Conservation (phyloP, 2,888 invertebrate genomes). For the Hetaerina titia region DNA sequence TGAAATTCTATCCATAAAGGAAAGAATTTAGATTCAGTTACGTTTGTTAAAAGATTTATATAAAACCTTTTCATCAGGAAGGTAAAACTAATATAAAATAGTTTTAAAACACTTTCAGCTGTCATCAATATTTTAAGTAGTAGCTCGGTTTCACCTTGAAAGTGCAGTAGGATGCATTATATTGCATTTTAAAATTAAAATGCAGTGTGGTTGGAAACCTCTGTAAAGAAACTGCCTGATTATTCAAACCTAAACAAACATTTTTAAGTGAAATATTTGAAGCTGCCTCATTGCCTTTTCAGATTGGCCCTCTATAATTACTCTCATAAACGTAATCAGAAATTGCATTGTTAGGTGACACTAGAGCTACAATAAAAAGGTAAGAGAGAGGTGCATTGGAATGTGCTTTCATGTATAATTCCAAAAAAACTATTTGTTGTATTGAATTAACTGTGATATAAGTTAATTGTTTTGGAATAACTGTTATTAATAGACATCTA, state of each 20-base stretch:
- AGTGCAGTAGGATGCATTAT: slow-evolving; percentile 57
- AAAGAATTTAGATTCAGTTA: slow-evolving; percentile 33
- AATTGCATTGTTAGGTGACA: slow-evolving; percentile 65
- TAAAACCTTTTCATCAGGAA: slow-evolving; percentile 44
- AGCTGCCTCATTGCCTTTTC: slow-evolving; percentile 64
- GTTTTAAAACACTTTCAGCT: neutral
- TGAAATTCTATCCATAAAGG: slow-evolving; percentile 20
- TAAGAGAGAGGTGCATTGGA: slow-evolving; percentile 58
- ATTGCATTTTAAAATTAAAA: slow-evolving; percentile 34
- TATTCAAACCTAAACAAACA: slow-evolving; percentile 36
- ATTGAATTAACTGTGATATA: slow-evolving; percentile 67
- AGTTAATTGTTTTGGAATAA: slow-evolving; percentile 67
- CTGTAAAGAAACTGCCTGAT: slow-evolving; percentile 40
- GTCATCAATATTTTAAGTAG: slow-evolving; percentile 31
- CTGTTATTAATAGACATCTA: slow-evolving; percentile 57
- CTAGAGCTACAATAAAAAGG: slow-evolving; percentile 57
- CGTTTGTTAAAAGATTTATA: slow-evolving; percentile 34
- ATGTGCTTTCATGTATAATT: slow-evolving; percentile 66
- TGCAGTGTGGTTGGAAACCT: neutral
- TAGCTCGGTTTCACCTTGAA: slow-evolving; percentile 49
- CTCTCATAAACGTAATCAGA: slow-evolving; percentile 41
- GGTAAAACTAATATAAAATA: slow-evolving; percentile 24
- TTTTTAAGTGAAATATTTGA: slow-evolving; percentile 56
- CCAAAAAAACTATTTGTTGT: slow-evolving; percentile 64
- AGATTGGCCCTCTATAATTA: slow-evolving; percentile 47